Conservation (phyloP, 2,888 invertebrate genomes). For the Tanypteryx hageni region DNA sequence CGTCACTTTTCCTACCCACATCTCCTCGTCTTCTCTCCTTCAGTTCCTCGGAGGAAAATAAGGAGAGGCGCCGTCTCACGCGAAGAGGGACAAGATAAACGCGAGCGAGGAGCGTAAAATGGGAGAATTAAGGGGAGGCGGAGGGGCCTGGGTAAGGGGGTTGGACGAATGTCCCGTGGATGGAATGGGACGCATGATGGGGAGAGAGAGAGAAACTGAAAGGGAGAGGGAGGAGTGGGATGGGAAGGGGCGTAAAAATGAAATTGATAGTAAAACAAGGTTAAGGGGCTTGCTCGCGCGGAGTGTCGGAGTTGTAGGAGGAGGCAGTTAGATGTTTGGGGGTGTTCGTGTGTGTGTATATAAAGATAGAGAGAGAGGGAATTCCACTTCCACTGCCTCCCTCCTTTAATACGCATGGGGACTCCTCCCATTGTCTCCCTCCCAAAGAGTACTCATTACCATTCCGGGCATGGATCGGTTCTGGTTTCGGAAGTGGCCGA, state of each 20-base stretch:
- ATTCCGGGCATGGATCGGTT: constrained; percentile 43
- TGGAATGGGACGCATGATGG: background rate
- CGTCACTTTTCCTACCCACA: background rate
- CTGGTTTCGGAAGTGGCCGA: background rate
- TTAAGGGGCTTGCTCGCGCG: background rate
- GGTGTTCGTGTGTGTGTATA: background rate
- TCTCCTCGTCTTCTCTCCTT: background rate
- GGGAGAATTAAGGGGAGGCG: background rate
- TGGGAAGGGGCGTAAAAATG: constrained; percentile 41
- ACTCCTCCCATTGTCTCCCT: background rate
- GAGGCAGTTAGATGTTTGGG: constrained; percentile 11
- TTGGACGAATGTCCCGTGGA: background rate
- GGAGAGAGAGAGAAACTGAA: background rate
- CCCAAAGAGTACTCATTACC: constrained; percentile 13
- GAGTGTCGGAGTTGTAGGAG: background rate
- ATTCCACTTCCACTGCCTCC: background rate
- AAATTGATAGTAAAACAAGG: constrained; percentile 56
- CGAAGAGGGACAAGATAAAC: constrained; percentile 27
- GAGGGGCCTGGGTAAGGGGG: background rate
- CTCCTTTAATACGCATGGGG: background rate
- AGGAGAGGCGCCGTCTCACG: background rate
- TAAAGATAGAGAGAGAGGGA: background rate
- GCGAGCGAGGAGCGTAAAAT: background rate
- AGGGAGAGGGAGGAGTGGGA: background rate
- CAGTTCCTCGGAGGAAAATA: background rate